Percentiles rank a stretch among this genome's conserved stretches.
phyloP scores from a whole-genome alignment of 1,140 invertebrate genomes.

The Pentalonia nigronervosa region DNA sequence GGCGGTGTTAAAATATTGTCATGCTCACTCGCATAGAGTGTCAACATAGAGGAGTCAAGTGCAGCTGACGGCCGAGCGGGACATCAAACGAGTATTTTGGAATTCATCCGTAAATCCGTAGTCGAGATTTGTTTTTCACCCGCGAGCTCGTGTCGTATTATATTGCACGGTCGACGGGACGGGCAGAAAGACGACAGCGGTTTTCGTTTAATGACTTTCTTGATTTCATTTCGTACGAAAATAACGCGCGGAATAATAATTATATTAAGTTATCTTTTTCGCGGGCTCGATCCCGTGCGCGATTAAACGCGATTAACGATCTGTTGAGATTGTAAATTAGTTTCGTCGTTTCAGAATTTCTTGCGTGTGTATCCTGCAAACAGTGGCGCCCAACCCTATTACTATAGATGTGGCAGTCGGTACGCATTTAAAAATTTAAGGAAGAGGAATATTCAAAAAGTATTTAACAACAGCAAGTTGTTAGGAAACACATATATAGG shows the following conservation, averaged over 20 bases:
- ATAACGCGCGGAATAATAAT: background rate
- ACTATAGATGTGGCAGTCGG: too few relatives aligned
- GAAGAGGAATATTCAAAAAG: too few relatives aligned
- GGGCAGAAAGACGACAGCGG: background rate
- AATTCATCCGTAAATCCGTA: constrained; percentile 52
- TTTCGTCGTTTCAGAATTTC: background rate
- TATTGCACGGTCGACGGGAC: background rate
- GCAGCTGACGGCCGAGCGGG: background rate
- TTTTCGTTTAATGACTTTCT: background rate
- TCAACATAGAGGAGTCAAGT: background rate
- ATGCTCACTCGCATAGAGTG: background rate
- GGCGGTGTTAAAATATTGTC: background rate
- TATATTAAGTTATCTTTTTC: background rate
- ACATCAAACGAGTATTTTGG: constrained; percentile 36
- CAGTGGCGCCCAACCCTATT: too few relatives aligned
- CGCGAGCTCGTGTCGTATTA: background rate
- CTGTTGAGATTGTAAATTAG: constrained; percentile 48
- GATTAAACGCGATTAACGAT: constrained; percentile 41
- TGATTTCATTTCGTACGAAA: constrained; percentile 12
- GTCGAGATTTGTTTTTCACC: background rate
- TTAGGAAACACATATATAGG: too few relatives aligned
- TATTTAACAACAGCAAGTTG: too few relatives aligned
- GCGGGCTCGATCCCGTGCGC: background rate
- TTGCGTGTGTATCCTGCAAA: background rate
- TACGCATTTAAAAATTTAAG: too few relatives aligned